Evolutionary conservation across 2,797 vertebrate genomes (phyloP), one percentile per base, ranked within the genome.

Genomic region (Trachops cirrhosus): DNA sequence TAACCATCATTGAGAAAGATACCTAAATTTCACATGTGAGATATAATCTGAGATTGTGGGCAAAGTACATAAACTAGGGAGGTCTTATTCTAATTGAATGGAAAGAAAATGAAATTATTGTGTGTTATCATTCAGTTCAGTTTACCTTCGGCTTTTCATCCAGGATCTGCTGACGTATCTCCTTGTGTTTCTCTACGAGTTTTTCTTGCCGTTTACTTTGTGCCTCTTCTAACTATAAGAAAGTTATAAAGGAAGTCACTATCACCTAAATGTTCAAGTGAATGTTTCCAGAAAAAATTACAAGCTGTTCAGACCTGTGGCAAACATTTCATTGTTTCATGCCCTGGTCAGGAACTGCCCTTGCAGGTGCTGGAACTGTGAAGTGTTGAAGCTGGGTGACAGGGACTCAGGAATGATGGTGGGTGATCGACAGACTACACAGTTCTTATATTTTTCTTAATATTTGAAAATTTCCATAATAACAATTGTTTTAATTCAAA

Each of bases 101-200:
- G 67, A 75, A 74, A 87, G 46, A 44, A 83, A 95, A 46, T 22
- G 44, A 70, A 78, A 34, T 86, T 83, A 54, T 29, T 93, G 22
- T 18, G 1, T 71, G 48, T 59, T 16, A 2, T 26, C 54, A 92
- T 91, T 95, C 59, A 96, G 92, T 96, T 97, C 80, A 44, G 87
- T 98, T 98, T 99, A 99, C 99, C 99, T 99, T 99, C 57, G 99
- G 99, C 94, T 99, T 99, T 97, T 99, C 99, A 70, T 99, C 99
- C 98, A 99, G 97, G 97, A 99, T 99, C 97, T 99, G 99, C 97
- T 99, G 99, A 57, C 99, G 99, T 50, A 99, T 99, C 94, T 99
- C 99, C 97, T 99, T 99, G 96, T 99, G 99, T 97, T 99, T 99
- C 97, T 99, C 99, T 82, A 99, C 97, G 1, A 99, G 98, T 94